Evolutionary conservation across 2,888 invertebrate species (phyloP), one percentile per base, ranked within the genome.

Genomic region (Cheilosia impressa): DNA sequence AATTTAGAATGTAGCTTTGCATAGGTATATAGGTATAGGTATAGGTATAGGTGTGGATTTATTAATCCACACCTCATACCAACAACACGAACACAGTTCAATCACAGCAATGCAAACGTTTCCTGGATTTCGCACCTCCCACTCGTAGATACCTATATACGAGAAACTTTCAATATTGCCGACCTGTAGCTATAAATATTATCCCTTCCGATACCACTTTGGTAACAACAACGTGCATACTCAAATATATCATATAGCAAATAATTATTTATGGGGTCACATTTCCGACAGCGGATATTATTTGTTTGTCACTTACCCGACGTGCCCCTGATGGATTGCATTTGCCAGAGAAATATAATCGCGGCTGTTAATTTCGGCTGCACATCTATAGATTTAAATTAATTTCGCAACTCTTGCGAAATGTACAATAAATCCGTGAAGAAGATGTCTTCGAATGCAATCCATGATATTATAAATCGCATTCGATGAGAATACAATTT

Each of bases 261-360:
- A 85, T 85, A 81, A 81, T 85, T 81, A 85, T 85, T 85, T 85
- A 81, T 85, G 71, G 84, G 45, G 17, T 75, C 76, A 22, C 75
- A 81, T 85, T 85, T 85, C 80, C 84, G 80, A 55, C 75, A 81
- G 55, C 84, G 84, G 84, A 85, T 85, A 81, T 80, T 85, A 85
- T 85, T 85, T 85, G 85, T 85, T 85, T 85, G 85, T 81, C 85
- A 85, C 81, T 76, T 76, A 47, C 75, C 75, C 80, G 47, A 65
- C 47, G 69, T 47, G 71, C 34, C 38, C 27, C 76, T 81, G 81
- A 85, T 76, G 76, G 71, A 85, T 85, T 62, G 85, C 76, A 71
- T 34, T 69, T 65, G 52, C 22, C 17, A 85, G 66, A 60, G 65
- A 55, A 80, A 76, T 68, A 76, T 78, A 83, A 72, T 78, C 66